Evolutionary conservation across 2,797 vertebrate species (phyloP).

Genomic region (Carcharodon carcharias): DNA sequence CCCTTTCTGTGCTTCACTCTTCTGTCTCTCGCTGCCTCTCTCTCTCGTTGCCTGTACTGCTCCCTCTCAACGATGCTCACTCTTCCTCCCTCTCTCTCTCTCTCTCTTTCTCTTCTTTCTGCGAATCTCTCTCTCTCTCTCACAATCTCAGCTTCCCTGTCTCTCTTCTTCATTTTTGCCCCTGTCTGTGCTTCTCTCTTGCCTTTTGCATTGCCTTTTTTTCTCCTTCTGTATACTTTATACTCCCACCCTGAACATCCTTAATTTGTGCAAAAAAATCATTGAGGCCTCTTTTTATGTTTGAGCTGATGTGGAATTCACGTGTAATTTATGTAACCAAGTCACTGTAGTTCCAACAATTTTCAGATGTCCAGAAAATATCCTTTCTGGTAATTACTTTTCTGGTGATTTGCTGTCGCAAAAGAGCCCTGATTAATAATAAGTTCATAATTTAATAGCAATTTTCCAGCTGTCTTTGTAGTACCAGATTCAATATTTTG

Average conservation of each 20-base stretch:
- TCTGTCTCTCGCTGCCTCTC: neutral
- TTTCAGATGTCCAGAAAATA: neutral
- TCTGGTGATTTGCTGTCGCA: neutral
- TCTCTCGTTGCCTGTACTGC: neutral
- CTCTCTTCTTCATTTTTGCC: neutral
- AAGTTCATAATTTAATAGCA: neutral
- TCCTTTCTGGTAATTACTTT: neutral
- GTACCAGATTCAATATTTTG: neutral
- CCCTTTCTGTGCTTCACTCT: neutral
- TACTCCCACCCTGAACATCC: neutral
- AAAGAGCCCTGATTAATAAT: neutral
- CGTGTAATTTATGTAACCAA: neutral
- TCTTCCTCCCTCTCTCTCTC: neutral
- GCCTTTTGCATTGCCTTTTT: neutral
- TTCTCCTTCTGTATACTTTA: neutral
- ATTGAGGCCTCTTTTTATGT: neutral
- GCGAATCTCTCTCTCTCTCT: neutral
- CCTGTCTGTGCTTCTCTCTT: neutral
- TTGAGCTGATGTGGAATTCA: neutral
- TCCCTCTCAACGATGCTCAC: neutral
- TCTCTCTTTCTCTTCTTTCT: neutral
- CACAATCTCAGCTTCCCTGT: neutral
- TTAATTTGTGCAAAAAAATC: neutral
- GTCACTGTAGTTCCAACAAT: neutral
- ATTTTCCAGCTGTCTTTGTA: neutral